These are phyloP conservation scores for Probosciger aterrimus DNA, from an alignment of 2,113 vertebrate genomes.

Conservation along the genomic window DNA sequence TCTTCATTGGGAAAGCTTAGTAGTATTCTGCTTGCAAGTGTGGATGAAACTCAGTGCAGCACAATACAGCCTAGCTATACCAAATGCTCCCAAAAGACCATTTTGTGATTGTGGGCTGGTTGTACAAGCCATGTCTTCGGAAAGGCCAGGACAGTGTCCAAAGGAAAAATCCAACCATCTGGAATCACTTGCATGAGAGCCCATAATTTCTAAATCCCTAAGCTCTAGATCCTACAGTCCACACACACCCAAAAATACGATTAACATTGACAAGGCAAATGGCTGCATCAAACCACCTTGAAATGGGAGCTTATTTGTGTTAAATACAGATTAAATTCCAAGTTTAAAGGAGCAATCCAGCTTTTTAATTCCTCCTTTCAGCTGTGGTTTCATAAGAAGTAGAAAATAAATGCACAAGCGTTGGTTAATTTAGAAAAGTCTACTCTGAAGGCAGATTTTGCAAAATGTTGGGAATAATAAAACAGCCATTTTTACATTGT, in stretches of 20 bases:
- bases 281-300: neutral
- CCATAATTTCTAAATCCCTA: neutral
- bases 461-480: slow-evolving; percentile 38
- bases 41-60: neutral
- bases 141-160: neutral
- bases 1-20: neutral
- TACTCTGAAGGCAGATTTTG: neutral
- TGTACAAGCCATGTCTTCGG: neutral
- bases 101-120: neutral
- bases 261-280: neutral
- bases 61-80: neutral
- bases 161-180: neutral
- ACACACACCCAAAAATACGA: neutral
- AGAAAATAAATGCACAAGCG: neutral
- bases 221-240: neutral
- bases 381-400: neutral
- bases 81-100: accelerated
- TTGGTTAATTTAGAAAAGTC: slow-evolving; percentile 38
- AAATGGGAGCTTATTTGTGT: neutral
- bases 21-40: neutral
- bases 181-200: neutral
- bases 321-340: neutral
- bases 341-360: neutral
- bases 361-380: slow-evolving; percentile 23
- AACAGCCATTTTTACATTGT: slow-evolving; percentile 24